Conservation (phyloP, 2,797 vertebrate genomes). For the Neopelma chrysocephalum region DNA sequence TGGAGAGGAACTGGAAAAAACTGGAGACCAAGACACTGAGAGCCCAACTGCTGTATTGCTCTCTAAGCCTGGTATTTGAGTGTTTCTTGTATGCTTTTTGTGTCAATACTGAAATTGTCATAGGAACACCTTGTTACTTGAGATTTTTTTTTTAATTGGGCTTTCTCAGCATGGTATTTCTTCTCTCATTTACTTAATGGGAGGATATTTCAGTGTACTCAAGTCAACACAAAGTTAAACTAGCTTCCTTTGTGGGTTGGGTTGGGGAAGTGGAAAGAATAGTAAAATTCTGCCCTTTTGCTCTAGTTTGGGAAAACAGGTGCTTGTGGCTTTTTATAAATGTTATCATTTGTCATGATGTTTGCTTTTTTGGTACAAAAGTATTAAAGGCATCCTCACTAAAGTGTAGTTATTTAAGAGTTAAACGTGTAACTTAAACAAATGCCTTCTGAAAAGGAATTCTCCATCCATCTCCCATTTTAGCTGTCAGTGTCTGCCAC, state of each 20-base stretch:
- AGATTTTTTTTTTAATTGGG: neutral
- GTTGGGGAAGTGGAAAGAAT: neutral
- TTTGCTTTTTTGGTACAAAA: neutral
- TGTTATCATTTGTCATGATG: neutral
- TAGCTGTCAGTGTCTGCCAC: neutral
- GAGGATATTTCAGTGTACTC: neutral
- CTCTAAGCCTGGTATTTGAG: neutral
- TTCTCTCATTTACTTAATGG: neutral
- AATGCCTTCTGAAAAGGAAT: neutral
- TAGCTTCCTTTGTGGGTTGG: neutral
- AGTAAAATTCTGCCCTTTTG: neutral
- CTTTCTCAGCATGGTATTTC: neutral
- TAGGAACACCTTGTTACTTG: neutral
- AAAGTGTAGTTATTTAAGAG: neutral
- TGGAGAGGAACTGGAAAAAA: neutral
- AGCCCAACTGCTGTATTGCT: neutral
- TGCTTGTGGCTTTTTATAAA: neutral
- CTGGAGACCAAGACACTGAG: accelerated
- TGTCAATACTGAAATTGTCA: neutral
- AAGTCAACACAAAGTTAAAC: neutral
- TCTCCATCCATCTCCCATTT: neutral
- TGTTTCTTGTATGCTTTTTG: accelerated
- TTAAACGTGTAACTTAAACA: neutral
- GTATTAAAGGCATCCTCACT: neutral
- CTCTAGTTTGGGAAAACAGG: neutral